Base-by-base conservation (phyloP, 2,113 vertebrate species). In the Onychostoma macrolepis region DNA sequence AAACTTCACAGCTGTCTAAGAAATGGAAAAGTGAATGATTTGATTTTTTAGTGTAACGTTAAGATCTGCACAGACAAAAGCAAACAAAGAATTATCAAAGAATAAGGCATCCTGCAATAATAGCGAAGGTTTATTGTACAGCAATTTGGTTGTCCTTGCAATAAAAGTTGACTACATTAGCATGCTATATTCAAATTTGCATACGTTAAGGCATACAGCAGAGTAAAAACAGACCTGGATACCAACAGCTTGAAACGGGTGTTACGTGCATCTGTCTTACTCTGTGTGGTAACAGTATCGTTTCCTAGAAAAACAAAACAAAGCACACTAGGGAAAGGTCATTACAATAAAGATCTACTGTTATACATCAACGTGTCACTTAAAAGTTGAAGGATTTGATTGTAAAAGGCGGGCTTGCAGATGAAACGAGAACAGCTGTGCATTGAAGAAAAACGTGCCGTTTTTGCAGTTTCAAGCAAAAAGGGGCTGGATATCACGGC, bases 41-140 rank as follows among this genome's bases (percentile, higher is more conserved):
- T 36, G 33, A 86, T 36, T 76, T 76, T 71, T 88, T 90, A 88
- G 89, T 90, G 89, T 90, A 86, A 90, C 77, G 53, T 72, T 21
- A 78, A 86, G 75, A 79, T 79, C 38, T 28, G 84, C 83, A 92
- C 87, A 90, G 76, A 91, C 81, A 90, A 78, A 87, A 90, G 90
- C 89, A 90, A 85, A 38, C 33, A 41, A 88, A 89, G 71, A 92
- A 93, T 94, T 93, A 93, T 94, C 93, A 94, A 92, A 94, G 94
- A 94, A 94, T 92, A 94, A 95, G 94, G 94, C 93, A 94, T 94
- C 91, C 89, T 85, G 90, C 92, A 87, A 91, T 88, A 92, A 87
- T 87, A 86, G 38, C 85, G 74, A 88, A 80, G 33, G 76, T 85
- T 88, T 45, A 63, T 88, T 71, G 56, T 74, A 75, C 85, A 77